Percentiles rank a stretch among this genome's conserved stretches.
These are phyloP conservation scores for Sitodiplosis mosellana DNA, from an alignment of 1,140 invertebrate species.

Conservation along the genomic window DNA sequence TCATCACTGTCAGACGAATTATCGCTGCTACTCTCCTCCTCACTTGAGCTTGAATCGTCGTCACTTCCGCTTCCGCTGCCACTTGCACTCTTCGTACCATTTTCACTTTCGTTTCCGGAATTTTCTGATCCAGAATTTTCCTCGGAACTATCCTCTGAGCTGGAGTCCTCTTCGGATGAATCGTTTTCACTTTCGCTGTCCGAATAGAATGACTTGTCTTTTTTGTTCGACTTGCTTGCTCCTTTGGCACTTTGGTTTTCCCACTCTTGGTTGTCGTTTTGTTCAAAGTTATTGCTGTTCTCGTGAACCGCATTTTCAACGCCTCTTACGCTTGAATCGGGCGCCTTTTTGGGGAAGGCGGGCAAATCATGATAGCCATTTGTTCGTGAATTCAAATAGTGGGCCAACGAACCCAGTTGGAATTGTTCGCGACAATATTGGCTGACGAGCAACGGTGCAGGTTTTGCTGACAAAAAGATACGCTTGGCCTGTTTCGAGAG, in stretches of 20 bases:
- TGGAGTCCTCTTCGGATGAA: conserved; percentile 11
- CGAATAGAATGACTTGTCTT: neutral
- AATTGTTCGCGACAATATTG: conserved; percentile 64
- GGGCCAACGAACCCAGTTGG: conserved; percentile 88
- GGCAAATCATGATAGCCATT: conserved; percentile 79
- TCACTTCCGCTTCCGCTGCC: neutral
- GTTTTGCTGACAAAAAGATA: conserved; percentile 83
- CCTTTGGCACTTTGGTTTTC: neutral
- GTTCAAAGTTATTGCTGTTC: neutral
- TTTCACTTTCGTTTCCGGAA: conserved; percentile 16
- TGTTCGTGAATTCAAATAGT: conserved; percentile 75
- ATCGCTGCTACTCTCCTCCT: conserved; percentile 14
- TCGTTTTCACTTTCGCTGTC: neutral
- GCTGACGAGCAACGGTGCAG: conserved; percentile 65
- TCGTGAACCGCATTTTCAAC: conserved; percentile 35
- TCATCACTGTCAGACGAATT: conserved; percentile 13
- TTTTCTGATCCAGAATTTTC: conserved; percentile 16
- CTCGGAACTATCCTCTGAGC: conserved; percentile 5
- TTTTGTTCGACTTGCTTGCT: neutral
- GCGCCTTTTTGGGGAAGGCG: conserved; percentile 56
- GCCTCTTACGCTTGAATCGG: conserved; percentile 61
- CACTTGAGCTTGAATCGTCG: conserved; percentile 12
- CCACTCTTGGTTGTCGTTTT: neutral
- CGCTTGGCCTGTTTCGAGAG: conserved; percentile 54
- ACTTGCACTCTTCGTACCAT: conserved; percentile 3